Percentiles rank a stretch among this genome's conserved stretches.
Evolutionary conservation across 2,797 vertebrate species (phyloP).

Genomic region (Alcedo atthis): DNA sequence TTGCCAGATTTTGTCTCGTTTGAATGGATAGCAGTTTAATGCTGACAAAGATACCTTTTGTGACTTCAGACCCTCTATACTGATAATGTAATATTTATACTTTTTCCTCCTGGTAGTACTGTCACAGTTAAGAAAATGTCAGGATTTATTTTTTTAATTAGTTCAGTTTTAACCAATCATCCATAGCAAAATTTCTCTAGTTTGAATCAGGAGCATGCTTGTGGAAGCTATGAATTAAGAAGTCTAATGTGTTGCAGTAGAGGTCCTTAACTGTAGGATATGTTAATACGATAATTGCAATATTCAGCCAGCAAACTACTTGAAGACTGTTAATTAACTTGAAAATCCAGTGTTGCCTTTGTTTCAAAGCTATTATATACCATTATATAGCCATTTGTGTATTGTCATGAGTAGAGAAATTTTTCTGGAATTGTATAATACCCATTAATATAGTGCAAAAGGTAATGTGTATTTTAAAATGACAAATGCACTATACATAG

Average conservation of each 20-base stretch:
- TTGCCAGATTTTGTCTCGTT: not conserved
- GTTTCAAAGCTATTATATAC: not conserved
- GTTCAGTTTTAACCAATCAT: slow-evolving; percentile 29
- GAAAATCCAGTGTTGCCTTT: not conserved
- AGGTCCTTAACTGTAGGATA: not conserved
- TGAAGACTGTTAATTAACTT: not conserved
- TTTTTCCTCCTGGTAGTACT: not conserved
- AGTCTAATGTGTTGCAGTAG: not conserved
- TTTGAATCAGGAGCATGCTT: not conserved
- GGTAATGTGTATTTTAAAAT: not conserved
- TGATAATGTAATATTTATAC: not conserved
- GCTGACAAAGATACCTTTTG: not conserved
- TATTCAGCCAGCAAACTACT: not conserved
- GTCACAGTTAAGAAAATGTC: not conserved
- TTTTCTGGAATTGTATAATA: not conserved
- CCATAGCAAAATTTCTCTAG: not conserved
- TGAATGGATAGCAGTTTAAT: not conserved
- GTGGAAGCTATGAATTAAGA: not conserved
- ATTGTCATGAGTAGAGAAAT: not conserved
- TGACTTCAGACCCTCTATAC: not conserved
- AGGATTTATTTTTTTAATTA: slow-evolving; percentile 3
- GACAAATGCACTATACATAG: not conserved
- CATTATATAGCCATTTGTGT: not conserved
- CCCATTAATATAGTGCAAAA: not conserved
- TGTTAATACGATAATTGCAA: not conserved